Base-by-base conservation (phyloP, 2,888 invertebrate genomes). In the Parnassius apollo region DNA sequence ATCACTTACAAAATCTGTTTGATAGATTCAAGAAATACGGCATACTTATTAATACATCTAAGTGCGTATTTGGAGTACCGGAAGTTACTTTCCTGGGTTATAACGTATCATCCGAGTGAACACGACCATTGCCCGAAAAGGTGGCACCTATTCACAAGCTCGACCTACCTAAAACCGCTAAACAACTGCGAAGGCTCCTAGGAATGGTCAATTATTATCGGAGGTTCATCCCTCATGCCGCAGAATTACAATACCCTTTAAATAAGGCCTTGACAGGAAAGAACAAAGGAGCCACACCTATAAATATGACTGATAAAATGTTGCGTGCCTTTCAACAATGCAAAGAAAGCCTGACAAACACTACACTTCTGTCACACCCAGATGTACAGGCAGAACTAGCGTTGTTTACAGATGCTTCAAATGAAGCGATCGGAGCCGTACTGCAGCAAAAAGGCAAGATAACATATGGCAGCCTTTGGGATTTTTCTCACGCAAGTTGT, bases 351-450 rank as follows among this genome's bases (percentile, higher is more conserved):
- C 25, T 25, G 25, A 25, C 25, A 10, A 54, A 71, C 10, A 72
- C 74, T 8, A 67, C 76, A 0, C 57, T 75, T 0, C 61, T 80
- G 8, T 69, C 71, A 1, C 74, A 77, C 53, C 78, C 77, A 7
- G 62, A 62, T 10, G 22, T 61, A 2, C 53, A 69, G 22, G 73
- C 75, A 0, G 42, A 64, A 13, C 55, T 80, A 7, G 65, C 72
- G 9, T 11, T 81, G 7, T 62, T 70, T 2, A 69, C 68, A 0
- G 78, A 82, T 64, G 83, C 82, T 1, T 83, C 80, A 0, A 75
- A 80, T 51, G 59, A 44, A 3, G 73, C 81, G 2, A 69, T 81
- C 7, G 83, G 82, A 4, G 78, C 76, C 2, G 74, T 69, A 0
- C 48, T 85, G 13, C 76, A 83, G 60, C 81, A 83, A 67, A 68